Evolutionary conservation across 2,797 vertebrate species (phyloP).

Genomic region (Microchirus variegatus): DNA sequence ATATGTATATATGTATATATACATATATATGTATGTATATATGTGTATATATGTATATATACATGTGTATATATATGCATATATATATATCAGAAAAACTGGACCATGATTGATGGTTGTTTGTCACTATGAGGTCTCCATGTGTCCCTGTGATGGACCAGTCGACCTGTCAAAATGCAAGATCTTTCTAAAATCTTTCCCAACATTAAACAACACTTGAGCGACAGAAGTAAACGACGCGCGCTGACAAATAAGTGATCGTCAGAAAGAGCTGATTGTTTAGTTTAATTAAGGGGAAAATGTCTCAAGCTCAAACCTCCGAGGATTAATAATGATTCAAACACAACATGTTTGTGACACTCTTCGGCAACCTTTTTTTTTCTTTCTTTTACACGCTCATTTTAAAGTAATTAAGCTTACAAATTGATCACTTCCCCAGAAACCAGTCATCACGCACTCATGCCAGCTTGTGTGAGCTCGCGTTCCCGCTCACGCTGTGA

Average conservation of each 20-base stretch:
- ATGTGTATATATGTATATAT: too few relatives aligned
- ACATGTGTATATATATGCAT: too few relatives aligned
- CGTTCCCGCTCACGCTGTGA: neutral
- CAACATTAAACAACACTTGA: neutral
- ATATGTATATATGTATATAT: too few relatives aligned
- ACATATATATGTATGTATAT: too few relatives aligned
- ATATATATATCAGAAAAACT: too few relatives aligned
- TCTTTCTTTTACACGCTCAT: too few relatives aligned
- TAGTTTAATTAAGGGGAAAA: neutral
- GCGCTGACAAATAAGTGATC: neutral
- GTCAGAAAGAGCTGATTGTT: neutral
- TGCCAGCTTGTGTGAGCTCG: neutral
- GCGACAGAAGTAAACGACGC: neutral
- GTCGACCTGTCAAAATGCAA: too few relatives aligned
- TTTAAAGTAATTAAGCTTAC: neutral
- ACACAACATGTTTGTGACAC: neutral
- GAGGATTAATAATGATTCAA: neutral
- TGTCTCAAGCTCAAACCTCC: neutral
- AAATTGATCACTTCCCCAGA: neutral
- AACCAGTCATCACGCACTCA: neutral
- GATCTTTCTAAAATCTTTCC: too few relatives aligned
- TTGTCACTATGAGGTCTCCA: too few relatives aligned
- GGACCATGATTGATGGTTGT: too few relatives aligned
- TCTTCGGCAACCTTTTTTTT: too few relatives aligned
- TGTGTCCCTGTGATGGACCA: too few relatives aligned